Conservation (phyloP, 2,888 invertebrate genomes). For the Meghimatium bilineatum region DNA sequence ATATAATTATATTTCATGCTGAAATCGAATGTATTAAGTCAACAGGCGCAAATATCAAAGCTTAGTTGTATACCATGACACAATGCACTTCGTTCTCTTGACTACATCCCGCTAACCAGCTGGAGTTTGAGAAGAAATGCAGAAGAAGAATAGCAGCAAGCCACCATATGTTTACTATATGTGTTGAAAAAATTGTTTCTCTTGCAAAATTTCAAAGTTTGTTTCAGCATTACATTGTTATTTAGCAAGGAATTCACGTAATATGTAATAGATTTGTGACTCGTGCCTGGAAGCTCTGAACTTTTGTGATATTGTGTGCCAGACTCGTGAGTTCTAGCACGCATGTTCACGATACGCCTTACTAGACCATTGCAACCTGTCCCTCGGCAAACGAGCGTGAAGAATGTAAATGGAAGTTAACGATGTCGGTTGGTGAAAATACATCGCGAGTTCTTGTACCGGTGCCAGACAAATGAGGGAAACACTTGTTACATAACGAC, state of each 20-base stretch:
- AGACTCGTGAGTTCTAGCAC: background rate
- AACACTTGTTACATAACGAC: background rate
- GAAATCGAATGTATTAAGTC: too few species aligned
- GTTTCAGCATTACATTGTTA: background rate
- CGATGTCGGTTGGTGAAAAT: background rate
- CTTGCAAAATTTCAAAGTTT: background rate
- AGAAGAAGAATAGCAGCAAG: too few species aligned
- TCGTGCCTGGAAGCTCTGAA: background rate
- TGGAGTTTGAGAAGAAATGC: too few species aligned
- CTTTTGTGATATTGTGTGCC: background rate
- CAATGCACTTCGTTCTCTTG: too few species aligned
- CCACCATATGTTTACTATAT: too few species aligned
- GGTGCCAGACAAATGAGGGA: background rate
- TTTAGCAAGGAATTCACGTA: background rate
- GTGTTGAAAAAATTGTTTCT: too few species aligned
- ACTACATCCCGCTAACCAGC: too few species aligned
- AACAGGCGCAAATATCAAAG: too few species aligned
- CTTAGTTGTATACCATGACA: too few species aligned
- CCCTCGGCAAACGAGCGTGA: background rate
- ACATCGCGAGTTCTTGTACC: background rate
- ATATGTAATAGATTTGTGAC: constrained; percentile 3
- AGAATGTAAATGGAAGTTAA: constrained; percentile 8
- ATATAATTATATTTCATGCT: too few species aligned
- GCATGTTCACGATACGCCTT: background rate
- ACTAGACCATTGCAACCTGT: background rate